Conservation (phyloP, 2,888 invertebrate species). For the Drosophila monieri region DNA sequence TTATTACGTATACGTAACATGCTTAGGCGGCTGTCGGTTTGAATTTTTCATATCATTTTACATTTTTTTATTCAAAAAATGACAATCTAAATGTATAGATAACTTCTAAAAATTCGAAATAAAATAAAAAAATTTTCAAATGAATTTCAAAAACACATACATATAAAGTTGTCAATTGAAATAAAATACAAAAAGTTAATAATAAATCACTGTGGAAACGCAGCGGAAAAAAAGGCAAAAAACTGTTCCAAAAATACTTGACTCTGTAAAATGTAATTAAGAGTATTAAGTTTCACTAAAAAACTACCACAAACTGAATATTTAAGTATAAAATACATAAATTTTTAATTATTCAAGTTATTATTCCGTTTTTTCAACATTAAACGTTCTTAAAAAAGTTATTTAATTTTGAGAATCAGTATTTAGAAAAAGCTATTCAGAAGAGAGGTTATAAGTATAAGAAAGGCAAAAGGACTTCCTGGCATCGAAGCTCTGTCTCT, state of each 20-base stretch:
- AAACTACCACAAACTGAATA: not conserved
- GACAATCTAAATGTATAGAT: too few relatives aligned
- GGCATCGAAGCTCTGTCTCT: conserved; percentile 28
- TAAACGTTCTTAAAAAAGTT: not conserved
- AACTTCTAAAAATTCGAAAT: too few relatives aligned
- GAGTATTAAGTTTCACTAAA: too few relatives aligned
- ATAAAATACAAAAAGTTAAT: conserved; percentile 8
- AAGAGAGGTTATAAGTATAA: not conserved
- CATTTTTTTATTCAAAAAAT: too few relatives aligned
- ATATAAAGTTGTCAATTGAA: not conserved
- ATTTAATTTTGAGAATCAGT: not conserved
- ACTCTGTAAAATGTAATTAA: not conserved
- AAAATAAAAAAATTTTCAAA: too few relatives aligned
- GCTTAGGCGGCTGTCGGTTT: not conserved
- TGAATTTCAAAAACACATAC: too few relatives aligned
- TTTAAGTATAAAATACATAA: not conserved
- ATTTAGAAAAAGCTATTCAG: not conserved
- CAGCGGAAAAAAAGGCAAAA: too few relatives aligned
- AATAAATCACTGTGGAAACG: conserved; percentile 11
- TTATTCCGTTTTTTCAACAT: too few relatives aligned
- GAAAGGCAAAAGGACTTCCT: not conserved
- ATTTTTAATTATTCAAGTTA: conserved; percentile 15
- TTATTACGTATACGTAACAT: not conserved
- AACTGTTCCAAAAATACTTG: conserved; percentile 9
- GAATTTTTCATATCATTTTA: not conserved